Base-by-base conservation (phyloP, 1,140 invertebrate genomes). In the Drosophila teissieri region DNA sequence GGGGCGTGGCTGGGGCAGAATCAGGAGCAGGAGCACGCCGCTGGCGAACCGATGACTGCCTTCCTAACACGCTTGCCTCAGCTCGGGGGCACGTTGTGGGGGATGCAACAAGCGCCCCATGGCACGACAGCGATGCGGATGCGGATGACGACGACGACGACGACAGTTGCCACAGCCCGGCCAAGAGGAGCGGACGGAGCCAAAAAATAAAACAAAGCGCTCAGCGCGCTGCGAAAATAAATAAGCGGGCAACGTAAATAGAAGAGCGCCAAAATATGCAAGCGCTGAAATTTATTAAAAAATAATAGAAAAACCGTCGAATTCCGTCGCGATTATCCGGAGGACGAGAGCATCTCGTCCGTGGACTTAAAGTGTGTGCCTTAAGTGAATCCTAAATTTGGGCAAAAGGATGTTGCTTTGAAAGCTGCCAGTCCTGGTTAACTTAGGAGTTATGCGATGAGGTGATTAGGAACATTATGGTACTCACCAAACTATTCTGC, bases 81-180 rank as follows among this genome's bases (percentile, higher is more conserved):
- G 56, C 51, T 52, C 22, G 15, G 34, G 58, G 54, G 73, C 27
- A 40, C 49, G 19, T n/a, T 15, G 1, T 10, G 31, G 60, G 42
- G 65, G 51, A 72, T 90, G 84, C 85, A 90, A 74, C 69, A 84
- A 89, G 80, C 84, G 80, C 86, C 83, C 62, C 61, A 69, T 57
- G 61, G 77, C 73, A 80, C 24, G 60, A 58, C 73, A 65, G 63
- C 63, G 57, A 60, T 63, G 54, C 60, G 60, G 60, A 44, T 45
- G 42, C 42, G 42, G 42, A 45, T 45, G 42, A 45, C 39, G 58
- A 54, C 57, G 42, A 45, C 39, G 58, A 54, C 57, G 60, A 63
- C 72, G 52, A 76, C 73, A 64, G 73, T 76, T 76, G 73, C 53
- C 55, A 72, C 73, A 58, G 80, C 73, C 63, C 67, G 80, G 80